Evolutionary conservation across 2,797 vertebrate genomes (phyloP).

Genomic region (Macroramphosus scolopax): DNA sequence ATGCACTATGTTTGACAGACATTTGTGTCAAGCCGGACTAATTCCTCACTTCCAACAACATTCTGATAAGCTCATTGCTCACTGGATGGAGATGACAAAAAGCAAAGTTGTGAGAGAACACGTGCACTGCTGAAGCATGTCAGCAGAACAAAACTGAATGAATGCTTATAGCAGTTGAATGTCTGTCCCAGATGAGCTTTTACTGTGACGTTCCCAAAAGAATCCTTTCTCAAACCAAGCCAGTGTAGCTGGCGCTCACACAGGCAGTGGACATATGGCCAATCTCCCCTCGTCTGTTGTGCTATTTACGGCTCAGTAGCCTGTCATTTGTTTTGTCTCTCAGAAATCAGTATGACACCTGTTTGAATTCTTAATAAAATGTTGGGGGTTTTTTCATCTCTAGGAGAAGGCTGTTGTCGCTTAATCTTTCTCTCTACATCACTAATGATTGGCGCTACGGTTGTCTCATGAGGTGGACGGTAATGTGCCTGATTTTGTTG

Average conservation of each 20-base stretch:
- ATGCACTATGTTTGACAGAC: conserved; percentile 29
- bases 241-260: conserved; percentile 64
- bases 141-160: conserved; percentile 39
- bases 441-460: conserved; percentile 37
- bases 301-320: conserved; percentile 77
- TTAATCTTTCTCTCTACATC: conserved; percentile 55
- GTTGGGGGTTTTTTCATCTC: conserved; percentile 52
- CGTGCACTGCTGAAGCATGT: conserved; percentile 34
- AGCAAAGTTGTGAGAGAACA: conserved; percentile 32
- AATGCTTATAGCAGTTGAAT: conserved; percentile 47
- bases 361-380: conserved; percentile 79
- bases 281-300: conserved; percentile 74
- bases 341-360: conserved; percentile 76
- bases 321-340: conserved; percentile 72
- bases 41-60: no score
- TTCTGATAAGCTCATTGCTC: no score
- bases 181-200: conserved; percentile 64
- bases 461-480: conserved; percentile 39
- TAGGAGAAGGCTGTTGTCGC: conserved; percentile 59
- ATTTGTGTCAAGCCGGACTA: conserved; percentile 18
- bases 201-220: conserved; percentile 66
- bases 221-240: conserved; percentile 64
- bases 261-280: conserved; percentile 76
- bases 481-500: conserved; percentile 41
- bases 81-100: no score